Base-by-base conservation (phyloP, 30 jellyfish, hydroid and myxozoan genomes). In the Turritopsis rubra region DNA sequence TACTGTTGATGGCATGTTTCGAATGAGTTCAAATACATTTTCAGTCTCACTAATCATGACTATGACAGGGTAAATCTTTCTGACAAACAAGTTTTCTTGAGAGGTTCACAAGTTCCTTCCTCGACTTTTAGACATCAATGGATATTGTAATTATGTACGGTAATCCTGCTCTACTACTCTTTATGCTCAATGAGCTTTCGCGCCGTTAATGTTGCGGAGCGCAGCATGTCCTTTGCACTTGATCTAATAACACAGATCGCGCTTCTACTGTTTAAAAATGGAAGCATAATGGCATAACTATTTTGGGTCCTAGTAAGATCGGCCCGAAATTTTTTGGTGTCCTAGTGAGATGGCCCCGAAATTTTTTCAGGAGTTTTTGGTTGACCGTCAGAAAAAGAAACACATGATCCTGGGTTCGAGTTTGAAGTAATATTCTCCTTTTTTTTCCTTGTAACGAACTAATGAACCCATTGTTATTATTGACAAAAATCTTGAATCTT, bases 1-100 rank as follows among this genome's bases (percentile, higher is more conserved):
- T 8, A 91, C 88, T 22, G 98, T 89, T 21, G 96, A 66, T 16
- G 98, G 98, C 72, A 91, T 85, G 31, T 88, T 89, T 70, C 86
- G 80, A 24, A 91, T 72, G 73, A 87, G 81, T 22, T 88, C 98
- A n/a, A 91, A 53, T 16, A 91, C 26, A 60, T 91, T 90, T 21
- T 88, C 89, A 22, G 98, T 84, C 41, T 84, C 96, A 71, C 92
- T 77, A 28, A 87, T 77, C 98, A 91, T 90, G 77, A 17, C 18
- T 82, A 52, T 0, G 0, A 18, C 60, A 41, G 13, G 13, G 60
- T 41, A 3, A 41, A 3, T 3, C 13, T 41, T 41, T n/a, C n/a
- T n/a, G n/a, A n/a, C n/a, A 13, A 3, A 41, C 13, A 41, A 41
- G 60, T 41, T 41, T 41, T 3, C 60, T 41, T 5, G 60, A 41